A percentile compares a stretch with the other conserved stretches of the same genome.
Conservation (phyloP, 2,113 vertebrate species). For the Hemibagrus wyckioides region DNA sequence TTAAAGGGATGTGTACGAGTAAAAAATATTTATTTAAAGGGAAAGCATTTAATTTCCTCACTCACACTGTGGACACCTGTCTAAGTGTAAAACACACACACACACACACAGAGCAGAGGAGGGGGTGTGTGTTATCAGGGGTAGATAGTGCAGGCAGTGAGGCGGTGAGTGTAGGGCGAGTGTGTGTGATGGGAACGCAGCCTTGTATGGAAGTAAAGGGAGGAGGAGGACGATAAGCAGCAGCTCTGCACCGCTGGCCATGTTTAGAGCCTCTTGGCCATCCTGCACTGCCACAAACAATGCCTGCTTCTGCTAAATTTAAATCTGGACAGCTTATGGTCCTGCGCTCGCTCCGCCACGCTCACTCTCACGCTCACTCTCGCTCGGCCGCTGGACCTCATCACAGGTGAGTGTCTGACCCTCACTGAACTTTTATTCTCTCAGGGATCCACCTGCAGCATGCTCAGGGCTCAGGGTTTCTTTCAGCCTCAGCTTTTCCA, state of each 20-base stretch:
- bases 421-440: background rate
- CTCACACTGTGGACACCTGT: background rate
- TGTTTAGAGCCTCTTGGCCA: conserved; percentile 86
- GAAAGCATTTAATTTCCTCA: background rate
- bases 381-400: background rate
- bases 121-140: conserved; percentile 10
- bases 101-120: background rate
- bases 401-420: conserved; percentile 17
- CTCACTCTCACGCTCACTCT: conserved; percentile 57
- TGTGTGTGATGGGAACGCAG: conserved; percentile 79
- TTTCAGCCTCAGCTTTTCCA: background rate
- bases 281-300: conserved; percentile 74
- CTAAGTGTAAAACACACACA: background rate
- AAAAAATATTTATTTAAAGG: background rate
- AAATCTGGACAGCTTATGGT: conserved; percentile 80
- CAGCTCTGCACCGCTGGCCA: conserved; percentile 83
- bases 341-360: conserved; percentile 64
- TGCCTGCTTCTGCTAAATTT: conserved; percentile 85
- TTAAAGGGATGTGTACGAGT: background rate
- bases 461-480: background rate
- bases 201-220: conserved; percentile 94
- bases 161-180: conserved; percentile 56
- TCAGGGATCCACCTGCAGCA: background rate
- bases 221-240: conserved; percentile 86
- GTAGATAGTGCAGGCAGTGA: background rate